Base-by-base conservation (phyloP, 1,140 invertebrate species). In the Zophobas atratus region DNA sequence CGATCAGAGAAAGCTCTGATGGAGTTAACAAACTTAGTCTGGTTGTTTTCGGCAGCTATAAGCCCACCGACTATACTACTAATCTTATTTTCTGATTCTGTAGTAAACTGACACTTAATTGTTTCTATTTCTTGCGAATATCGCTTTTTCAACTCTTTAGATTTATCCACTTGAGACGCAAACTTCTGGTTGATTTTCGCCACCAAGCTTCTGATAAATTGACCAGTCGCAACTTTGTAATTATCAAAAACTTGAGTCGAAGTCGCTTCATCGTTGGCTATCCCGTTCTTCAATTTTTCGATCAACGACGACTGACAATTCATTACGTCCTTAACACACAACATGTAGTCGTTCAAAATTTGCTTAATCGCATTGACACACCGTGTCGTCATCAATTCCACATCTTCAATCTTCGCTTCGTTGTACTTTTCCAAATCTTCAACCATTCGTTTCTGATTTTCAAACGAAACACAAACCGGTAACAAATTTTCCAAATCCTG, bases 361-460 rank as follows among this genome's bases (percentile, higher is more conserved):
- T 67, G 60, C 20, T 67, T 67, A 8, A 67, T 67, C 6, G 60
- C n/a, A 32, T 67, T 67, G 20, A 67, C 20, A 33, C 38, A 67
- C n/a, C 60, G 60, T 5, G 39, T 43, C 2, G 60, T 32, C 60
- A 67, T 67, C 60, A 32, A 3, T 32, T 67, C 60, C 60, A 67
- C 32, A 8, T 67, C 60, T 8, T 67, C n/a, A n/a, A 43, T 67
- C 39, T 67, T 67, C 5, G 2, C 20, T 43, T 43, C 20, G 33
- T 67, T 67, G 39, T 67, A 67, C 41, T 67, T 75, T 77, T 78
- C 75, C 63, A 80, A 49, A 3, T 78, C 77, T 35, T 75, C 34
- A 56, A 80, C 57, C 4, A 55, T 35, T 48, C 71, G 41, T 41
- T 77, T 80, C 76, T 77, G 72, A 2, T 3, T 38, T 38, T 32